Base-by-base conservation (phyloP, 2,888 invertebrate species). In the Eulithis testata region DNA sequence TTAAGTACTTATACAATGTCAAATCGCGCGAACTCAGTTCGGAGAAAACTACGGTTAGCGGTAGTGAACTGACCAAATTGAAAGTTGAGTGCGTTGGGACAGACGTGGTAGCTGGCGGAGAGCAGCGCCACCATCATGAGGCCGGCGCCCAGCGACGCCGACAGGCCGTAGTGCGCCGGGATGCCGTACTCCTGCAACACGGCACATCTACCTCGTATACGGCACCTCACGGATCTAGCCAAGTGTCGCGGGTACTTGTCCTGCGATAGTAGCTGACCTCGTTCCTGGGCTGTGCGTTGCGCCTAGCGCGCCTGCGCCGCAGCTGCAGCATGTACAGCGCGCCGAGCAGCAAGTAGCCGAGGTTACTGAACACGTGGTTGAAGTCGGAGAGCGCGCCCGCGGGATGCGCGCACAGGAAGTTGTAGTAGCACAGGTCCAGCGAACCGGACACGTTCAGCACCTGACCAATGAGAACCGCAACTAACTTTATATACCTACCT, bases 371-470 rank as follows among this genome's bases (percentile, higher is more conserved):
- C 60, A 98, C 95, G 86, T 97, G 98, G 94, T 98, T 98, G 88
- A 98, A 98, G 84, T 98, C 97, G 55, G 95, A 95, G 60, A 97
- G 86, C 47, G 94, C 89, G 60, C 96, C 96, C 60, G 96, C 89
- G 0, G 97, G 97, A 90, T 97, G 96, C 44, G 97, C 95, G 88
- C 98, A 98, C 68, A 96, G 91, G 90, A 97, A 98, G 90, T 98
- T 98, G 92, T 97, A 98, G 89, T 97, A 98, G 89, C 98, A 98
- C 70, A 97, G 90, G 92, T 98, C 98, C 86, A 97, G 95, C 83
- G 98, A 95, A n/a, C 98, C 98, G 0, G 97, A 96, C 67, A 94
- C 90, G 84, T 96, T 95, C 75, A 97, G 86, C 2, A 96, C 93
- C 95, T 97, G 87, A 65, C 12, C 8, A 11, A 11, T 27, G 12